These are phyloP conservation scores for Cydia strobilella DNA, from an alignment of 1,140 invertebrate genomes.

Conservation along the genomic window DNA sequence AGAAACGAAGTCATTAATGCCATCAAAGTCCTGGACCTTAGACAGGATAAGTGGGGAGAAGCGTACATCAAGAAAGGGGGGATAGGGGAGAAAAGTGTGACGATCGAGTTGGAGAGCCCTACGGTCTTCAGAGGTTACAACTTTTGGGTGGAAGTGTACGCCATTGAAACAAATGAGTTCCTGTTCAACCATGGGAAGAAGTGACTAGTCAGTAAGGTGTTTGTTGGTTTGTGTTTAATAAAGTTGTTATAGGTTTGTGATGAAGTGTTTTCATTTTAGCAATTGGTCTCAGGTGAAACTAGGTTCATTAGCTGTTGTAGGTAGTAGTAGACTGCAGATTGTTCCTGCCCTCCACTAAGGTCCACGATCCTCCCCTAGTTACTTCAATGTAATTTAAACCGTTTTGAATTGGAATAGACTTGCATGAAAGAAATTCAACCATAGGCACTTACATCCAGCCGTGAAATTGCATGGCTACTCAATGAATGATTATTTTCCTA, in stretches of 20 bases:
- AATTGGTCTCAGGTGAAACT: too few relatives aligned
- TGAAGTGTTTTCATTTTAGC: neutral
- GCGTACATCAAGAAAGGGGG: conserved; percentile 61
- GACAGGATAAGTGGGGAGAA: conserved; percentile 65
- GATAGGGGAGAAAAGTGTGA: conserved; percentile 62
- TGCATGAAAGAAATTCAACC: too few relatives aligned
- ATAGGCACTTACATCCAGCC: too few relatives aligned
- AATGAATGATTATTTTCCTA: too few relatives aligned
- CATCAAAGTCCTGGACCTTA: conserved; percentile 61
- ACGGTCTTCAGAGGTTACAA: conserved; percentile 64
- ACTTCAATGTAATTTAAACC: too few relatives aligned
- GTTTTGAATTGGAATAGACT: too few relatives aligned
- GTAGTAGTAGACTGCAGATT: too few relatives aligned
- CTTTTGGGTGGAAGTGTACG: conserved; percentile 69
- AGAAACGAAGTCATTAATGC: conserved; percentile 64
- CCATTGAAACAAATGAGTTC: conserved; percentile 52
- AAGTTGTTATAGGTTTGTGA: conserved; percentile 19
- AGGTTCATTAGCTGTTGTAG: too few relatives aligned
- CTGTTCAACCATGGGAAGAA: conserved; percentile 43
- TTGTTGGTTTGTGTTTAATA: conserved; percentile 23
- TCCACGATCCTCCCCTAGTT: too few relatives aligned
- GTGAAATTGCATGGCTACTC: too few relatives aligned
- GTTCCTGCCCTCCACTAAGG: too few relatives aligned
- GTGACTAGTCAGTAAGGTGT: conserved; percentile 37
- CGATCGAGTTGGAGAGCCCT: conserved; percentile 63